Base-by-base conservation (phyloP, 2,113 vertebrate genomes). In the Leptodactylus fuscus region DNA sequence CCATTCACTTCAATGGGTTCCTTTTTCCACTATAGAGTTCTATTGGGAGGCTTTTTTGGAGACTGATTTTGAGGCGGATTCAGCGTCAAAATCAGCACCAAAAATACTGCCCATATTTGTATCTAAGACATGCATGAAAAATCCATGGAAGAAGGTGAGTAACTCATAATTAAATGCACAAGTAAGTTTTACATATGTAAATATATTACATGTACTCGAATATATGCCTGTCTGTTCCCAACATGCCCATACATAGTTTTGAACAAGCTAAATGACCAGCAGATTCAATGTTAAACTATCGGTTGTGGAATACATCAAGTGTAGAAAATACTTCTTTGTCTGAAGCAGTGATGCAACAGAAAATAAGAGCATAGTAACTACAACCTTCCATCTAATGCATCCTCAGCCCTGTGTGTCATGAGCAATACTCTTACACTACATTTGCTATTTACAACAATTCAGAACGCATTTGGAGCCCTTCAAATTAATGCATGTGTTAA, bases 401-500 rank as follows among this genome's bases (percentile, higher is more conserved):
- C 7, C 44, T 49, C 48, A 48, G 27, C 13, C 44, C 51, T 60
- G 65, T 11, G n/a, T 81, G 79, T 81, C 58, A 67, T 48, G 65
- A 81, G 79, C 18, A 69, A 67, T 65, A 32, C 41, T 81, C 38
- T 81, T 49, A 79, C 58, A 67, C 79, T 81, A 49, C 60, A 38
- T 67, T 46, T 81, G 79, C 60, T 81, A 81, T 49, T 69, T 22
- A 67, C 24, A 65, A 81, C 79, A 48, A 65, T 69, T 44, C 27
- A 69, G 34, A 67, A 29, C 58, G 41, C 79, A 81, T 67, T 81
- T 67, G 22, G 60, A 49, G 34, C 32, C 38, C 79, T 81, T 81
- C 60, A 67, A 48, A 49, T 67, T 29, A 22, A 69, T 81, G 58
- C 58, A 44, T 81, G 62, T 69, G 60, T 81, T 81, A 81, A 81